Percentiles rank a stretch among this genome's conserved stretches.
These are phyloP conservation scores for Campoplex nolae DNA, from an alignment of 2,888 invertebrate species.

Conservation along the genomic window DNA sequence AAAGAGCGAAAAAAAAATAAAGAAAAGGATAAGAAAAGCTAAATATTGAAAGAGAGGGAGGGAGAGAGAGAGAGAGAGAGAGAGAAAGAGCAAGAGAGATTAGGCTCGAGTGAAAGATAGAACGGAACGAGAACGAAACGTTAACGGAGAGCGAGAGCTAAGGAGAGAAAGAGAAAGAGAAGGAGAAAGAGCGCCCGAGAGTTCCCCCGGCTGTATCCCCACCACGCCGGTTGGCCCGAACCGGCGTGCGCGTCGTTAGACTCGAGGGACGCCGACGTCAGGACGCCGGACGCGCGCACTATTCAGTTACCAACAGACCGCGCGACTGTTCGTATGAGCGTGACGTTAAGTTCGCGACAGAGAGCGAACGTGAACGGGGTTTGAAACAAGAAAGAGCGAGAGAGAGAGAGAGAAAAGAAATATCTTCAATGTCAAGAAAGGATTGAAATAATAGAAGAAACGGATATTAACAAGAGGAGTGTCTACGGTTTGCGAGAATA, in stretches of 20 bases:
- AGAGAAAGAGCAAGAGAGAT: conserved; percentile 19
- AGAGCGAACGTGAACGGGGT: conserved; percentile 63
- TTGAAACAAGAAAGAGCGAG: conserved; percentile 47
- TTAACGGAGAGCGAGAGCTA: conserved; percentile 21
- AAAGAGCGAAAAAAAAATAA: conserved; percentile 13
- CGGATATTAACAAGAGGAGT: conserved; percentile 24
- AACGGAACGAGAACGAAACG: conserved; percentile 41
- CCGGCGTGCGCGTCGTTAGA: conserved; percentile 68
- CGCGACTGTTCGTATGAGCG: conserved; percentile 77
- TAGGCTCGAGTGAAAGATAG: not conserved
- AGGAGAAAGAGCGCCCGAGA: conserved; percentile 27
- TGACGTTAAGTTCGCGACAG: conserved; percentile 66
- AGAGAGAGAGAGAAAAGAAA: conserved; percentile 43
- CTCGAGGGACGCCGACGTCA: conserved; percentile 73
- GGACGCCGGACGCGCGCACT: conserved; percentile 74
- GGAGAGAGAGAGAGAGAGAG: conserved; percentile 18
- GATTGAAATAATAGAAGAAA: conserved; percentile 29
- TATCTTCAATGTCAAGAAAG: conserved; percentile 21
- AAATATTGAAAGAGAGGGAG: conserved; percentile 1
- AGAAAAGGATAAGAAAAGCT: conserved; percentile 30
- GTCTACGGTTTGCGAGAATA: conserved; percentile 23
- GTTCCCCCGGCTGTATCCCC: conserved; percentile 56
- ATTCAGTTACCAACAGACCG: conserved; percentile 81
- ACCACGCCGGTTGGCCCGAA: conserved; percentile 24
- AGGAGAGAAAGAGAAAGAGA: not conserved